Evolutionary conservation across 2,113 vertebrate genomes (phyloP).

Genomic region (Ceyx melanurus): DNA sequence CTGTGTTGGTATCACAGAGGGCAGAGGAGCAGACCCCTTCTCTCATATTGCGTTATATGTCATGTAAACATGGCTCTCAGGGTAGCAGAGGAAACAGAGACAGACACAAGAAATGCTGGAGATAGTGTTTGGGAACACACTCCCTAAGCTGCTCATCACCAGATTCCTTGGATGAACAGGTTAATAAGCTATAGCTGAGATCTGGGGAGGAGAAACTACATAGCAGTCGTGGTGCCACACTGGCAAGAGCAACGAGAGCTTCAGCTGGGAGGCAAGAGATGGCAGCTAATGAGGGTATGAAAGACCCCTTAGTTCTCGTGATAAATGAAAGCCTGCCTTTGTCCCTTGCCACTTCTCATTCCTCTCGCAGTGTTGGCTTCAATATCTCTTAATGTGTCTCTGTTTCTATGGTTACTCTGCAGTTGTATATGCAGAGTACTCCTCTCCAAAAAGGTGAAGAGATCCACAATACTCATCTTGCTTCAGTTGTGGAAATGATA

Average conservation of each 20-base stretch:
- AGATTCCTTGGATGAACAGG: not conserved
- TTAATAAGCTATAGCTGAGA: not conserved
- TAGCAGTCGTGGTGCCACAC: not conserved
- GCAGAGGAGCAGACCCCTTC: not conserved
- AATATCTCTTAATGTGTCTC: not conserved
- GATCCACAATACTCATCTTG: not conserved
- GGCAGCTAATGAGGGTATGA: not conserved
- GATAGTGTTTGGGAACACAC: not conserved
- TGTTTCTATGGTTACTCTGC: not conserved
- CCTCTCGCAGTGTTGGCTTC: not conserved
- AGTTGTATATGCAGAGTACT: not conserved
- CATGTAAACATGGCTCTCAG: not conserved
- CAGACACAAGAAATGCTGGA: not conserved
- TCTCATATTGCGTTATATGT: not conserved
- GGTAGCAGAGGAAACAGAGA: not conserved
- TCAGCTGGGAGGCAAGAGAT: not conserved
- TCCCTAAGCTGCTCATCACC: not conserved
- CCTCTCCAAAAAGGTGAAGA: not conserved
- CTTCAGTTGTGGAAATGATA: not conserved
- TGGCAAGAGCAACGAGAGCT: not conserved
- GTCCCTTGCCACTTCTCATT: not conserved
- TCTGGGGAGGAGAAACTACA: not conserved
- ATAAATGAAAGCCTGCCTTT: not conserved
- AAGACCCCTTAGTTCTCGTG: not conserved
- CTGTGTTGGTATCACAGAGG: fast-evolving